Conservation (phyloP, 2,113 vertebrate species). For the Hippopotamus amphibius region DNA sequence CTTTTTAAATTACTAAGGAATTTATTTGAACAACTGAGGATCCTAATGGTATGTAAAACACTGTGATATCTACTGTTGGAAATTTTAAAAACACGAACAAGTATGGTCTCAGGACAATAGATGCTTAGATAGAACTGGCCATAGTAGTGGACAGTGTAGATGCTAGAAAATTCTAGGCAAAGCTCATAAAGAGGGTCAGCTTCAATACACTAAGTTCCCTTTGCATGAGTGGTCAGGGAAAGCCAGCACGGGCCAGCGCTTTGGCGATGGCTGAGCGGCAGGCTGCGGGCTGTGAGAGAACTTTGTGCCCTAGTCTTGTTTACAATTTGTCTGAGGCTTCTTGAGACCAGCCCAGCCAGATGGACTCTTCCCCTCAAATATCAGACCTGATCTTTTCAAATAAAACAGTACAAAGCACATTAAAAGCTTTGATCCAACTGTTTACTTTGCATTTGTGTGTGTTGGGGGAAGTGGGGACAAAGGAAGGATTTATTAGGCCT, state of each 20-base stretch:
- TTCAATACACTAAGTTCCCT: background rate
- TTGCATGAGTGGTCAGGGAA: background rate
- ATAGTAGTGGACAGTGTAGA: background rate
- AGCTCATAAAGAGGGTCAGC: background rate
- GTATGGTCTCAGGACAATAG: background rate
- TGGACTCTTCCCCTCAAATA: constrained; percentile 80
- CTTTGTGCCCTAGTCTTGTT: constrained; percentile 67
- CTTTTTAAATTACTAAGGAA: background rate
- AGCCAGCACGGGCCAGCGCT: background rate
- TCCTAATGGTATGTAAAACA: background rate
- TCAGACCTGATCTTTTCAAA: constrained; percentile 83
- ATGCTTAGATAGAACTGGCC: background rate
- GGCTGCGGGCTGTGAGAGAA: background rate
- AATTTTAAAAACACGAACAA: background rate
- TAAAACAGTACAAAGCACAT: constrained; percentile 82
- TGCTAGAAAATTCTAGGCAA: background rate
- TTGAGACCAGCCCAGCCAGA: constrained; percentile 73
- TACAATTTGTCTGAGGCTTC: constrained; percentile 78
- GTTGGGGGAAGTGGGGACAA: constrained; percentile 78
- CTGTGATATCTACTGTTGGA: background rate
- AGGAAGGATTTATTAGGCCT: constrained; percentile 78
- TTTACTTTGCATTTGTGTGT: constrained; percentile 81
- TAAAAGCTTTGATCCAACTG: constrained; percentile 81
- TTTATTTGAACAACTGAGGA: background rate
- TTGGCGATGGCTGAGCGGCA: background rate